Evolutionary conservation across 2,888 invertebrate species (phyloP).

Genomic region (Lepidochitona cinerea): DNA sequence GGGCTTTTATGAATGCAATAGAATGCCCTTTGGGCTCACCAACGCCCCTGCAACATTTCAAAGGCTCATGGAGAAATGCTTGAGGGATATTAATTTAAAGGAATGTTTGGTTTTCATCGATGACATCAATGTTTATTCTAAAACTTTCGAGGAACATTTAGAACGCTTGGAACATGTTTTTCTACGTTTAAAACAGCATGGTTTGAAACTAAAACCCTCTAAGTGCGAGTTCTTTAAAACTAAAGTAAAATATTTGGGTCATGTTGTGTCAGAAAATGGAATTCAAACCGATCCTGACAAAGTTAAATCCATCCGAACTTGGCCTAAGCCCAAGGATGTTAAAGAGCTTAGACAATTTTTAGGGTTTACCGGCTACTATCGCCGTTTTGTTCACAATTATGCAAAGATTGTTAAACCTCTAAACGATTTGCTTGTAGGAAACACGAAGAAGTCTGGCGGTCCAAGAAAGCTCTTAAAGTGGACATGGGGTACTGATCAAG

Average conservation of each 20-base stretch:
- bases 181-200: background rate
- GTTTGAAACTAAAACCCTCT: background rate
- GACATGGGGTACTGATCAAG: background rate
- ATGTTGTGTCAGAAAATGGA: background rate
- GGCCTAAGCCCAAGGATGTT: no score
- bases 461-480: background rate
- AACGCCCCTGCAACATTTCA: background rate
- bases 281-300: background rate
- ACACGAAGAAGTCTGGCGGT: no score
- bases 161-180: background rate
- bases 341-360: no score
- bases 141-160: background rate
- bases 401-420: background rate
- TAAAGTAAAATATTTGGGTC: background rate
- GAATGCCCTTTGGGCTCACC: background rate
- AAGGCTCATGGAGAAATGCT: background rate
- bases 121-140: background rate
- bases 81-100: background rate
- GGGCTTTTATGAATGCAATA: background rate
- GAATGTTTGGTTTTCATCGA: background rate
- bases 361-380: background rate
- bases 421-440: background rate
- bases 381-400: background rate
- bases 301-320: no score
- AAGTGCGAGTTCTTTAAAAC: background rate